These are phyloP conservation scores for Pseudomugil gertrudae DNA, from an alignment of 2,797 vertebrate genomes.

Conservation along the genomic window DNA sequence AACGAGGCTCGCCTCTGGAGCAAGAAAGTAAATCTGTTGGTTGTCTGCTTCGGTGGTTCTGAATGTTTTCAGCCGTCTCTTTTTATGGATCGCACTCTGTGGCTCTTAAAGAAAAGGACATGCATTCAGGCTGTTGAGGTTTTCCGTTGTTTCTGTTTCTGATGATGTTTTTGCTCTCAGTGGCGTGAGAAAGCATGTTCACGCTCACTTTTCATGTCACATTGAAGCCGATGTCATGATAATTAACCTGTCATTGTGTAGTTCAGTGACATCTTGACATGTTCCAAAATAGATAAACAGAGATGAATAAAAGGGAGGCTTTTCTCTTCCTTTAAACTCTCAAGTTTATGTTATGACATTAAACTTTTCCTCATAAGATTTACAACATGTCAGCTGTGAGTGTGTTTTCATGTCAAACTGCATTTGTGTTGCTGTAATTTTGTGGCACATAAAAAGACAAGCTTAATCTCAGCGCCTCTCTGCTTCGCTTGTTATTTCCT, in stretches of 20 bases:
- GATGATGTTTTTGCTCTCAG: conserved; percentile 31
- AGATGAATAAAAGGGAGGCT: conserved; percentile 8
- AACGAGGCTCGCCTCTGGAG: conserved; percentile 80
- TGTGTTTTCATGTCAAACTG: conserved; percentile 18
- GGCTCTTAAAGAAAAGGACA: conserved; percentile 77
- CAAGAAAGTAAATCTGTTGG: conserved; percentile 87
- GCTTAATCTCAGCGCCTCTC: conserved; percentile 58
- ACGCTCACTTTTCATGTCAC: conserved; percentile 47
- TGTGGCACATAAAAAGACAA: conserved; percentile 32
- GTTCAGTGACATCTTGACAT: conserved; percentile 8
- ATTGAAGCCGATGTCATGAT: conserved; percentile 41
- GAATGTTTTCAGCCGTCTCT: conserved; percentile 81
- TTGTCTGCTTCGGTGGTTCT: conserved; percentile 82
- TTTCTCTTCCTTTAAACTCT: conserved; percentile 50
- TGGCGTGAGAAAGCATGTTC: conserved; percentile 36
- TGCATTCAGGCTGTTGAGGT: conserved; percentile 48
- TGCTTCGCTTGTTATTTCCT: conserved; percentile 77
- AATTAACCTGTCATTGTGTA: conserved; percentile 31
- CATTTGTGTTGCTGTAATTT: conserved; percentile 30
- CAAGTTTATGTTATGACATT: conserved; percentile 69
- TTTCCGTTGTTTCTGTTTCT: conserved; percentile 35
- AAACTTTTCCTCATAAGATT: conserved; percentile 58
- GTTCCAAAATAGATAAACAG: conserved; percentile 27
- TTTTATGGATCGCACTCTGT: conserved; percentile 73
- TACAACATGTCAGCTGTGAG: conserved; percentile 4